Base-by-base conservation (phyloP, 2,888 invertebrate genomes). In the Megastigmus dorsalis region DNA sequence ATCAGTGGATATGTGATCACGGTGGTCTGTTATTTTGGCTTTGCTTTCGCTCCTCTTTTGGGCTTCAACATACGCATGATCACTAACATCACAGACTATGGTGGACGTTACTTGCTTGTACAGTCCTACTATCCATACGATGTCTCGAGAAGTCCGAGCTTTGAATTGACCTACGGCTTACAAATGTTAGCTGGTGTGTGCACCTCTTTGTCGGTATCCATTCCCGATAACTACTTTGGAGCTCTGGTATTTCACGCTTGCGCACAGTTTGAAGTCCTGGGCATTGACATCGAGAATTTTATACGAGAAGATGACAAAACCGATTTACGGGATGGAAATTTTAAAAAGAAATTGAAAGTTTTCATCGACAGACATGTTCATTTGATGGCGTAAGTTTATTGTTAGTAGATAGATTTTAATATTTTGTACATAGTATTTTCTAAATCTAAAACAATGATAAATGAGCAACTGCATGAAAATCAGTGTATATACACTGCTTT, bases 61-160 rank as follows among this genome's bases (percentile, higher is more conserved):
- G 54, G 62, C 28, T 3, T 70, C 20, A 41, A 70, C 13, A 18
- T 70, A 0, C 60, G 69, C 18, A 38, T 43, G 9, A 52, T 70
- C 13, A 41, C 28, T n/a, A 70, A 70, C 23, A 60, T 70, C 30
- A 70, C 69, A 10, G 70, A 70, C 15, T 43, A 54, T 48, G 62
- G 70, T 2, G 54, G 63, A 0, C 36, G 59, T 2, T 23, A 41
- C 6, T 26, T 62, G 5, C 13, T 54, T 0, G 33, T 54, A 1
- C 69, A 70, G 30, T 54, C 69, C 4, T 70, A 70, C 55, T 60
- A 13, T 30, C 62, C 69, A 0, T 52, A 30, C 54, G 69, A 70
- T 23, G 54, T 43, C 54, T 60, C 69, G 3, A 9, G 28, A 5
- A 54, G 54, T 20, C 54, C 62, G 10, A 5, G 1, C 4, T 70